Base-by-base conservation (phyloP, 2,797 vertebrate species). In the Limnodromus scolopaceus region DNA sequence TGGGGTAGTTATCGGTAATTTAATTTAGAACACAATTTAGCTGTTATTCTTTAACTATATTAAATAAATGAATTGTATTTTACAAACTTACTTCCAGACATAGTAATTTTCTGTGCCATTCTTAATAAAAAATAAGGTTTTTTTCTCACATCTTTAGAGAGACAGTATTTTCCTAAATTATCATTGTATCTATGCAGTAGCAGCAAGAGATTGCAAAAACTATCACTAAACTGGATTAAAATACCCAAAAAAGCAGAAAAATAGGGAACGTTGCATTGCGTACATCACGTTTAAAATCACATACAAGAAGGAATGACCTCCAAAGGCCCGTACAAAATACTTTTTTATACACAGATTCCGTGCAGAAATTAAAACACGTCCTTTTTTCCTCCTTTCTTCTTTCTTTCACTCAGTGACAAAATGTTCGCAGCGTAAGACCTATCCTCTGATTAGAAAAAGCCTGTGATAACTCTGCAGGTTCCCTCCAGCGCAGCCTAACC, bases 401-500 rank as follows among this genome's bases (percentile, higher is more conserved):
- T 90, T 87, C 78, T 75, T 75, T 92, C 53, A 53, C 27, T 82
- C 15, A 34, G 3, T 27, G 84, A 88, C 61, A 89, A 90, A 85
- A 86, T 19, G 39, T 61, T 89, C 76, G 83, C 57, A 85, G 75
- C 36, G 13, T 60, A 95, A 76, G 65, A 60, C 41, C 55, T 64
- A 48, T 43, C 70, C 48, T 85, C 76, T 95, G 89, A 95, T 95
- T 80, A 82, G 55, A 88, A 68, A 53, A 66, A 85, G 63, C 65
- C 34, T 51, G 49, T 8, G 45, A 84, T 84, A 74, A 45, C 75
- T 78, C 70, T 41, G 76, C 84, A 88, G 66, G 84, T 58, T 94
- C 55, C 76, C 75, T 39, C 45, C 39, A 55, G 54, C 30, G 79
- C 22, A 94, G 49, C 49, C 64, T 38, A 80, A 83, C 76, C 78